A percentile compares a stretch with the other conserved stretches of the same genome.
phyloP scores from a whole-genome alignment of 2,888 invertebrate genomes.

The Luffia ferchaultella region DNA sequence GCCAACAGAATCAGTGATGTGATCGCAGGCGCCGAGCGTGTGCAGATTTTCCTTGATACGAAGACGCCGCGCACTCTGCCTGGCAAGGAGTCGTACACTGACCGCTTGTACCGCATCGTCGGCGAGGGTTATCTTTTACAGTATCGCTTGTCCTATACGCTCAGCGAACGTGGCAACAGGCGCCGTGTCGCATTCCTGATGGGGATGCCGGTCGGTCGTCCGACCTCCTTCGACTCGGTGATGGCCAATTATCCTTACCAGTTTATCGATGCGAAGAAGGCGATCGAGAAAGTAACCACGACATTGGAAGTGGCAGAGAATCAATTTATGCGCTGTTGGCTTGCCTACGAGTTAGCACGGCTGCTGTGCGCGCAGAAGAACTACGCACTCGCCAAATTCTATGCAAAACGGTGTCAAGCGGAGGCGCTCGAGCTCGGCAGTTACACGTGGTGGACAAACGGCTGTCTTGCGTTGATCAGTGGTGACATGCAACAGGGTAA shows the following conservation, averaged over 20 bases:
- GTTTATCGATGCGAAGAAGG: slow-evolving; percentile 44
- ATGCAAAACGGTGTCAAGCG: slow-evolving; percentile 49
- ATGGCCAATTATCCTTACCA: slow-evolving; percentile 54
- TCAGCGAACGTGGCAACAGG: slow-evolving; percentile 50
- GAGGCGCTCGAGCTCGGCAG: slow-evolving; percentile 44
- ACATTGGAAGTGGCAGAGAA: slow-evolving; percentile 56
- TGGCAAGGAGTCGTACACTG: slow-evolving; percentile 46
- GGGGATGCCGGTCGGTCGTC: slow-evolving; percentile 47
- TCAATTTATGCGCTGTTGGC: slow-evolving; percentile 52
- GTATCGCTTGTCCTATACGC: slow-evolving; percentile 46
- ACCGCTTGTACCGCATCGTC: slow-evolving; percentile 45
- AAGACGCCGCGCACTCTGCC: slow-evolving; percentile 48
- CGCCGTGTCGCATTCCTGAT: slow-evolving; percentile 54
- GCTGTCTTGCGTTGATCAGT: slow-evolving; percentile 48
- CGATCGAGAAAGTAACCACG: slow-evolving; percentile 35
- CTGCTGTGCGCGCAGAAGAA: slow-evolving; percentile 47
- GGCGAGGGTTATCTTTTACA: slow-evolving; percentile 49
- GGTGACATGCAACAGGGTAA: slow-evolving; percentile 59
- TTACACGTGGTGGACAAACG: slow-evolving; percentile 52
- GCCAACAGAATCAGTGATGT: slow-evolving; percentile 41
- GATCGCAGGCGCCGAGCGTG: slow-evolving; percentile 48
- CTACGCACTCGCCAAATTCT: slow-evolving; percentile 51
- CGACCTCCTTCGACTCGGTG: slow-evolving; percentile 53
- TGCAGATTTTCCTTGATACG: slow-evolving; percentile 48
- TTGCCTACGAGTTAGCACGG: slow-evolving; percentile 51